A percentile compares a stretch with the other conserved stretches of the same genome.
These are phyloP conservation scores for Esox lucius DNA, from an alignment of 2,797 vertebrate species.

Conservation along the genomic window DNA sequence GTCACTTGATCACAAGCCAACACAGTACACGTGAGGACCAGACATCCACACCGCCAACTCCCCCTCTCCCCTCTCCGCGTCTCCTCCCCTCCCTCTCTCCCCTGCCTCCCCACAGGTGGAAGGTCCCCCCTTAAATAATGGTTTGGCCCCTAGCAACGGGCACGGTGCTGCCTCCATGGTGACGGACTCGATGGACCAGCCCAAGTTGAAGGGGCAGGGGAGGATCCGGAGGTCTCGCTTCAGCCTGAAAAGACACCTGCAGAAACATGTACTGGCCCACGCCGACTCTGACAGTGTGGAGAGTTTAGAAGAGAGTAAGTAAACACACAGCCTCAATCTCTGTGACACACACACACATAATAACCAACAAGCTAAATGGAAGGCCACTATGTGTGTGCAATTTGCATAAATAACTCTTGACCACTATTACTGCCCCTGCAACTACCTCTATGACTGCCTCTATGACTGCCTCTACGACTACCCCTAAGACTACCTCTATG, in stretches of 20 bases:
- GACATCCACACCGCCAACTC: conserved; percentile 7
- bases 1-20: conserved; percentile 58
- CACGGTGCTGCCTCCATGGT: conserved; percentile 35
- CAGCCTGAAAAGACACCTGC: conserved; percentile 85
- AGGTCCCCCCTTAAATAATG: conserved; percentile 18
- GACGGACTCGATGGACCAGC: conserved; percentile 69
- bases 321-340: not conserved
- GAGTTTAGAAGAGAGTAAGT: conserved; percentile 80
- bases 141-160: conserved; percentile 39
- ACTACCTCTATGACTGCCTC: too few species aligned
- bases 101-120: conserved; percentile 42
- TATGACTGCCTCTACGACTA: too few species aligned
- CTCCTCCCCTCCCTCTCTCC: conserved; percentile 1
- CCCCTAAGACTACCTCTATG: too few species aligned
- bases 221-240: conserved; percentile 76
- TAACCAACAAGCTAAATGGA: not conserved
- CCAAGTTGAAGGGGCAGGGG: conserved; percentile 81
- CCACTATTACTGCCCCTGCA: not conserved
- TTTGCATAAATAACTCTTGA: not conserved
- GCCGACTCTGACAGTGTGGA: conserved; percentile 84
- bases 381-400: not conserved
- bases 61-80: not conserved
- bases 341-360: not conserved
- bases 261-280: conserved; percentile 78
- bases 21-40: conserved; percentile 32